Evolutionary conservation across 2,888 invertebrate species (phyloP).

Genomic region (Idaea dimidiata): DNA sequence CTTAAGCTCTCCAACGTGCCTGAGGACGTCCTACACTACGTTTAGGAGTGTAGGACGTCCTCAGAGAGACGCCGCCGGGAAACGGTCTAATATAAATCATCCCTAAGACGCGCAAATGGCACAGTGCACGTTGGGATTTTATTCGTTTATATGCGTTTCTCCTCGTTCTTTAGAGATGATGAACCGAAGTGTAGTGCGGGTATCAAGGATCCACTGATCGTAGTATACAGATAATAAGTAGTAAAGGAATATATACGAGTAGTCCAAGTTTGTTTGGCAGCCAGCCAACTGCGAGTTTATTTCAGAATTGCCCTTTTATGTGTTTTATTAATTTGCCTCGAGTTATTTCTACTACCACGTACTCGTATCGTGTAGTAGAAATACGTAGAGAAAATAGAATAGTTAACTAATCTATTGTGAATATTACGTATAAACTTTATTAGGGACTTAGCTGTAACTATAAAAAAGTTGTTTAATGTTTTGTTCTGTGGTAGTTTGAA

Average conservation of each 20-base stretch:
- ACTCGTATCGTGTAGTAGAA: background rate
- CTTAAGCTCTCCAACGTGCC: too few relatives aligned
- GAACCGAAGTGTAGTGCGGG: too few relatives aligned
- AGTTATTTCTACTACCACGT: conserved; percentile 48
- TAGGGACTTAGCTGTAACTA: background rate
- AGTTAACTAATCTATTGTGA: background rate
- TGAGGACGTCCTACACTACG: too few relatives aligned
- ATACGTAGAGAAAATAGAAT: background rate
- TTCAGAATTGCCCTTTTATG: conserved; percentile 73
- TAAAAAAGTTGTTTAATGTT: background rate
- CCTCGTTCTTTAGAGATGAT: too few relatives aligned
- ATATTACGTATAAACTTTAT: background rate
- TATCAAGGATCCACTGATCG: background rate
- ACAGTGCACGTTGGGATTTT: too few relatives aligned
- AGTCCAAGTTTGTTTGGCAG: conserved; percentile 48
- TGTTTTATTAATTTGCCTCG: conserved; percentile 75
- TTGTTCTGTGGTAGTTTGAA: background rate
- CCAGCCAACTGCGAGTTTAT: conserved; percentile 60
- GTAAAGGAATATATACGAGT: conserved; percentile 15
- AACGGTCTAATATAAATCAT: too few relatives aligned
- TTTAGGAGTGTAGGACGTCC: too few relatives aligned
- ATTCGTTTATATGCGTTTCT: too few relatives aligned
- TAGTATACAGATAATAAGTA: background rate
- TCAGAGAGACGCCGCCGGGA: too few relatives aligned
- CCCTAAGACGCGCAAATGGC: too few relatives aligned